A percentile compares a stretch with the other conserved stretches of the same genome.
These are phyloP conservation scores for Drosophila seguyi DNA, from an alignment of 1,140 invertebrate species.

Conservation along the genomic window DNA sequence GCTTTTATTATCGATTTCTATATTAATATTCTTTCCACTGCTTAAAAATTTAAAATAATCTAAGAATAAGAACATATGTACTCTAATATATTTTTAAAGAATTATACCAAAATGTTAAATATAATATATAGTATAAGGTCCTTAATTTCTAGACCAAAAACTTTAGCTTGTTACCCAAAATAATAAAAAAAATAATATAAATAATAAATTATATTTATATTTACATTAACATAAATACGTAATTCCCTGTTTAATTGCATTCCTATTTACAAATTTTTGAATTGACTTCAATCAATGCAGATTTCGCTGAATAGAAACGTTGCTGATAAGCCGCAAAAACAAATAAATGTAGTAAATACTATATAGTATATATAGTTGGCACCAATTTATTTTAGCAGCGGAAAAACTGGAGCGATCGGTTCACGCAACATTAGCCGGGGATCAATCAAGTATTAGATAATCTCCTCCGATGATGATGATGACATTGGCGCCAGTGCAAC, in stretches of 20 bases:
- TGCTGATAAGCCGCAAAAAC: conserved; percentile 25
- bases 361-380: conserved; percentile 7
- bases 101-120: neutral
- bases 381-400: conserved; percentile 2
- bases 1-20: too few relatives aligned
- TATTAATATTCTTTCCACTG: too few relatives aligned
- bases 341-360: neutral
- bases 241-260: neutral
- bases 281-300: neutral
- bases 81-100: neutral
- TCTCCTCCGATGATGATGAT: conserved; percentile 30
- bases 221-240: too few relatives aligned
- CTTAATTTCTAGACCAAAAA: neutral
- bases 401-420: conserved; percentile 32
- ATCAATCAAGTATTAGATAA: conserved; percentile 48
- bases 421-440: conserved; percentile 44
- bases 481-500: conserved; percentile 37
- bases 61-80: too few relatives aligned
- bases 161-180: neutral
- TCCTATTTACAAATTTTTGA: neutral
- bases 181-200: too few relatives aligned
- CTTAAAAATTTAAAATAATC: too few relatives aligned
- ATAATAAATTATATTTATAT: neutral
- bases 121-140: neutral
- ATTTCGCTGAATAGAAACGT: neutral